A percentile compares a stretch with the other conserved stretches of the same genome.
These are phyloP conservation scores for Heliothis virescens DNA, from an alignment of 1,140 invertebrate species.

Conservation along the genomic window DNA sequence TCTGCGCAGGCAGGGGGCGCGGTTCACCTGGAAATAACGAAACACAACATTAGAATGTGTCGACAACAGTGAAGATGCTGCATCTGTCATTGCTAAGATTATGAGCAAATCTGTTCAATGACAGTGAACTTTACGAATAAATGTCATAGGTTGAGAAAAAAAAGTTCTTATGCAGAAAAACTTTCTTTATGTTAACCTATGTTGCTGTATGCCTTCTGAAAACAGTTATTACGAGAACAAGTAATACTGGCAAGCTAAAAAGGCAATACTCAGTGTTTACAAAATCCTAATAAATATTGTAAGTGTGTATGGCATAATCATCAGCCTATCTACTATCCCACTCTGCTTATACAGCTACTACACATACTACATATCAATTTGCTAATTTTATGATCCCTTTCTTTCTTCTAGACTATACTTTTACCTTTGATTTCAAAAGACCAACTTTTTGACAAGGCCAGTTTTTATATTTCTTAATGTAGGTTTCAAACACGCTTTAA, in stretches of 20 bases:
- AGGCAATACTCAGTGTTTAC: conserved; percentile 59
- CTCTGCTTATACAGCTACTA: too few species aligned
- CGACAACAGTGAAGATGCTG: background rate
- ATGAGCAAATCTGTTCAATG: background rate
- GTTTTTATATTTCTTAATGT: too few species aligned
- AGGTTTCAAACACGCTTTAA: too few species aligned
- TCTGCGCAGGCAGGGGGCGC: conserved; percentile 98
- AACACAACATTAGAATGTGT: background rate
- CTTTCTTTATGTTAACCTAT: conserved; percentile 43
- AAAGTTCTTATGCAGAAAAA: conserved; percentile 47
- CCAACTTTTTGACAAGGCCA: too few species aligned
- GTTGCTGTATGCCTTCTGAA: conserved; percentile 79
- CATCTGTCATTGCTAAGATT: background rate
- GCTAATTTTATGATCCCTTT: too few species aligned
- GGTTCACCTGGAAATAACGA: conserved; percentile 90
- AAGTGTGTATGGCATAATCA: too few species aligned
- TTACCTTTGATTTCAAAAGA: too few species aligned
- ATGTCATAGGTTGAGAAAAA: conserved; percentile 46
- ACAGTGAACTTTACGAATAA: background rate
- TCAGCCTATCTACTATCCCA: too few species aligned
- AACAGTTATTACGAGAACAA: conserved; percentile 70
- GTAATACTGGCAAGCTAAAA: conserved; percentile 79
- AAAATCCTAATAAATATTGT: too few species aligned
- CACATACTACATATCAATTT: too few species aligned
- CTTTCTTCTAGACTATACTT: too few species aligned